Evolutionary conservation across 2,113 vertebrate genomes (phyloP), one percentile per base, ranked within the genome.

Genomic region (Nansenia antarctica): DNA sequence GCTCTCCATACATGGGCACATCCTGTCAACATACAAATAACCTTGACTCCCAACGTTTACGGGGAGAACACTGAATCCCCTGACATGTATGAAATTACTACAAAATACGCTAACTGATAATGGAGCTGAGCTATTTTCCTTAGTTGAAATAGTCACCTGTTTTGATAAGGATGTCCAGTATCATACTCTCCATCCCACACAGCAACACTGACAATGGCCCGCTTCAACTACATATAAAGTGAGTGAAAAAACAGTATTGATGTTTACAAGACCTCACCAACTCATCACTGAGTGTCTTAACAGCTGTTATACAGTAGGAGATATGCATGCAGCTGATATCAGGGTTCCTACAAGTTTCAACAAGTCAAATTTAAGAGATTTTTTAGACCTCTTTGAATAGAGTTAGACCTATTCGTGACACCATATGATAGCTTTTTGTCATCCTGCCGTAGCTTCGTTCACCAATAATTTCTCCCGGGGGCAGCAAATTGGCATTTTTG

Each of bases 161-260:
- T 72, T 9, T 77, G 53, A 27, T 70, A 18, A 22, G 31, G 18
- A 11, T 24, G 37, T 24, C 14, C 14, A 29, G 12, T 30, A 15
- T 77, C 20, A 12, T 32, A 37, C 27, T 85, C 86, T 76, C 72
- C 85, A 22, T 84, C 83, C 85, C 85, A 90, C 27, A 91, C 70
- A 61, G 82, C 87, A 71, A 91, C 74, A 55, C 85, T 91, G 78
- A 92, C 80, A 12, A 91, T 77, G 37, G 87, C 72, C 24, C 66
- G 60, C 52, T 74, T 85, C 47, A 92, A 52, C 91, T 92, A 76
- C 24, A 65, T 30, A 49, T 62, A 60, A n/a, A 76, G 12, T 1
- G 6, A 72, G n/a, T n/a, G n/a, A n/a, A n/a, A n/a, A 58, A 9
- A 63, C 20, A 37, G 27, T 31, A 11, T 65, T 18, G 62, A 14